A percentile compares a stretch with the other conserved stretches of the same genome.
Conservation (phyloP, 2,113 vertebrate species). For the Callithrix jacchus region DNA sequence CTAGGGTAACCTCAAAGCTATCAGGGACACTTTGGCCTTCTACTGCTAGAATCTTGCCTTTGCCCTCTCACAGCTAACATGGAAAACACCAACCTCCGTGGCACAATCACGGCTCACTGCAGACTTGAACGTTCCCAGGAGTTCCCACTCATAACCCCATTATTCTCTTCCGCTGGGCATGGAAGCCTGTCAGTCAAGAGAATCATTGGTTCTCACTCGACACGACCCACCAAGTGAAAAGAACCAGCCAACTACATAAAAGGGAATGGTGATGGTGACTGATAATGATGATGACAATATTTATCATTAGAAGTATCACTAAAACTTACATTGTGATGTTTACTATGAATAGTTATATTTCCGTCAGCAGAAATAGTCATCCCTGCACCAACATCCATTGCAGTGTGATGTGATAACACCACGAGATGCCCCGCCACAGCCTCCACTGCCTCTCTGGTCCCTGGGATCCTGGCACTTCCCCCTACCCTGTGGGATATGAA, state of each 20-base stretch:
- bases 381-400: not conserved
- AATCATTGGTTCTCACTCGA: not conserved
- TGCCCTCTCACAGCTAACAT: not conserved
- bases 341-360: not conserved
- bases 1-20: not conserved
- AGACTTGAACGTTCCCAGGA: no score
- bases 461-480: not conserved
- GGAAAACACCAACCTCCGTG: not conserved
- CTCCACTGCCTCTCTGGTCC: not conserved
- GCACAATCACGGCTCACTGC: no score
- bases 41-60: not conserved
- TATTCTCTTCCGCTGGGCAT: not conserved
- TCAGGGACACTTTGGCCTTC: not conserved
- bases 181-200: not conserved
- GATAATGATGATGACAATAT: not conserved
- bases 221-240: not conserved
- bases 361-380: not conserved
- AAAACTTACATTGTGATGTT: not conserved
- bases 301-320: not conserved
- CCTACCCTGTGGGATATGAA: not conserved
- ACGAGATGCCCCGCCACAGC: not conserved
- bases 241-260: not conserved
- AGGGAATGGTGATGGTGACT: not conserved
- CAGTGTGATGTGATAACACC: not conserved
- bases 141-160: not conserved